These are phyloP conservation scores for Frankliniella fusca DNA, from an alignment of 2,888 invertebrate genomes.

Conservation along the genomic window DNA sequence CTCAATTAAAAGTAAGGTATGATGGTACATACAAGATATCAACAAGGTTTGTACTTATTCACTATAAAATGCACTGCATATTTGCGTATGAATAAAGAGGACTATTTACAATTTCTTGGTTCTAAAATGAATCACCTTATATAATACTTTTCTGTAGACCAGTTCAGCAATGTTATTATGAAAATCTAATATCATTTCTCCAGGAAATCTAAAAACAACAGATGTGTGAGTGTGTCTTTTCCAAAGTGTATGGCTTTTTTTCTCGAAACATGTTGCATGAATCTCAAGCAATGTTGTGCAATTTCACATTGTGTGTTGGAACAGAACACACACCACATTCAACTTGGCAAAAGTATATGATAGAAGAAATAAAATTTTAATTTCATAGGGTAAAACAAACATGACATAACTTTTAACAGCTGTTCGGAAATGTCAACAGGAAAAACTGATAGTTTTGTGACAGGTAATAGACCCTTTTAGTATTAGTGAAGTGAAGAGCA, in stretches of 20 bases:
- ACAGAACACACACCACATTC: too few species aligned
- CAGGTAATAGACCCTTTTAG: too few species aligned
- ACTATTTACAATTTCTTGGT: conserved; percentile 23
- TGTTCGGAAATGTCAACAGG: background rate
- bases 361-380: too few species aligned
- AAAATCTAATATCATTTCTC: background rate
- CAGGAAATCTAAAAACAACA: background rate
- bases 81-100: background rate
- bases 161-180: background rate
- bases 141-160: background rate
- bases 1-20: conserved; percentile 16
- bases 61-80: conserved; percentile 16
- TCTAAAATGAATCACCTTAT: conserved; percentile 1
- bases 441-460: background rate
- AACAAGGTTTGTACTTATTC: conserved; percentile 15
- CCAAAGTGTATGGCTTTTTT: background rate
- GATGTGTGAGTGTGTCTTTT: background rate
- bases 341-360: too few species aligned
- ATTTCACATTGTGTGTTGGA: too few species aligned
- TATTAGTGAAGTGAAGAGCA: too few species aligned
- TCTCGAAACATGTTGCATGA: too few species aligned
- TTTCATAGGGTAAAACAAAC: background rate
- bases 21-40: conserved; percentile 22
- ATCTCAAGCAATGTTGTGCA: too few species aligned
- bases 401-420: background rate